Percentiles rank a stretch among this genome's conserved stretches.
Evolutionary conservation across 2,797 vertebrate genomes (phyloP).

Genomic region (Trematomus bernacchii): DNA sequence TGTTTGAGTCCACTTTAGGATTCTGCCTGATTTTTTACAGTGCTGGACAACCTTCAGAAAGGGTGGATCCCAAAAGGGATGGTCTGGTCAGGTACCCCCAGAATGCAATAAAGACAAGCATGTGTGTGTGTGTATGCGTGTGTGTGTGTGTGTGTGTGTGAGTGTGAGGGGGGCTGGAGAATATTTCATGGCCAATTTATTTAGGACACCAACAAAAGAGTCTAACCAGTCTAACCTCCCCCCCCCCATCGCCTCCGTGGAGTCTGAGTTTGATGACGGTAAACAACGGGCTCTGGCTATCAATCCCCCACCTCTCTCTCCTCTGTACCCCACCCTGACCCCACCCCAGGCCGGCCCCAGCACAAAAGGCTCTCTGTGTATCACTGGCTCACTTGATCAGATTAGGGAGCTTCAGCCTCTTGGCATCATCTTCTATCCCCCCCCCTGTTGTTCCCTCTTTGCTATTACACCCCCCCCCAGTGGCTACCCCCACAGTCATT

Average conservation of each 20-base stretch:
- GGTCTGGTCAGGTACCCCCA: too few species aligned
- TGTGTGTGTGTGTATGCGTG: too few species aligned
- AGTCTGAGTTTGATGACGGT: slow-evolving; percentile 39
- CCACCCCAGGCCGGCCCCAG: slow-evolving; percentile 20
- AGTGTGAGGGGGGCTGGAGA: not conserved
- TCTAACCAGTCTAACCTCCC: not conserved
- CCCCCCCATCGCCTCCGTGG: not conserved
- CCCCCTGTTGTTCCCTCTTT: slow-evolving; percentile 46
- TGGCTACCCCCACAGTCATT: slow-evolving; percentile 39
- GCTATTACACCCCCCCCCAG: slow-evolving; percentile 5
- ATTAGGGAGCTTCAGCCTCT: slow-evolving; percentile 67
- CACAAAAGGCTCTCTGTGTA: slow-evolving; percentile 71
- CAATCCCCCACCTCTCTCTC: not conserved
- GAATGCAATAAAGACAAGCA: too few species aligned
- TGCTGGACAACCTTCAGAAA: too few species aligned
- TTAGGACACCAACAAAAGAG: slow-evolving; percentile 66
- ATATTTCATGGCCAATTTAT: slow-evolving; percentile 69
- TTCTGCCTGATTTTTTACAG: too few species aligned
- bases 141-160: too few species aligned
- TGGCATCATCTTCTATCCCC: slow-evolving; percentile 57
- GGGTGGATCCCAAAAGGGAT: too few species aligned
- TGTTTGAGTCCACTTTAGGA: too few species aligned
- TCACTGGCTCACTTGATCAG: slow-evolving; percentile 68
- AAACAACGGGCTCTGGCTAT: slow-evolving; percentile 39
- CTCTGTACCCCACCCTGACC: slow-evolving; percentile 10